These are phyloP conservation scores for Chondrilla cf. caribensis DNA, from an alignment of 37 sponge, comb jelly and placozoan species.

Conservation along the genomic window DNA sequence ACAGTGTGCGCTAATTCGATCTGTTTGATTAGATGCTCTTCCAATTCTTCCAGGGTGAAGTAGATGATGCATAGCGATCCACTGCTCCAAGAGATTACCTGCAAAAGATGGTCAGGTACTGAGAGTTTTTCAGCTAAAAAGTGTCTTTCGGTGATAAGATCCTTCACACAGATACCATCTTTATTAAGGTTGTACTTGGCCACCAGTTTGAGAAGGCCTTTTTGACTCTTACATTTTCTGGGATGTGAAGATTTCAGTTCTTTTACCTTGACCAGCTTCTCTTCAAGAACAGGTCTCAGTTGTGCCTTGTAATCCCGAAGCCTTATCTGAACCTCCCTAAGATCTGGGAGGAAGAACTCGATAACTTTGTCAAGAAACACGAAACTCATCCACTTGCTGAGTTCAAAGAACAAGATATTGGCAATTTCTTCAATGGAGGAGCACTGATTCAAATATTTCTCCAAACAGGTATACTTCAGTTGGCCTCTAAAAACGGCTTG, in stretches of 20 bases:
- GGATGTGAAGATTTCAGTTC: not conserved
- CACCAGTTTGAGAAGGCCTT: not conserved
- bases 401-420: not conserved
- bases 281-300: not conserved
- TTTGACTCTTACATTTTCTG: not conserved
- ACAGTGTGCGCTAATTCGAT: not conserved
- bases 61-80: not conserved
- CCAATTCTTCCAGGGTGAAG: not conserved
- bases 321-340: not conserved
- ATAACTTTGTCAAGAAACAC: not conserved
- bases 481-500: not conserved
- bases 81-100: not conserved
- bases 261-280: not conserved
- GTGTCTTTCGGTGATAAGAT: not conserved
- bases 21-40: not conserved
- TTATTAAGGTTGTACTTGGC: not conserved
- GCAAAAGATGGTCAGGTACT: not conserved
- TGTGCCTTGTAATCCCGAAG: not conserved
- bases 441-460: not conserved
- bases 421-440: not conserved
- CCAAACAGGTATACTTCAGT: not conserved
- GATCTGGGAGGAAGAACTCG: not conserved
- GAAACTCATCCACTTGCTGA: conserved; percentile 3
- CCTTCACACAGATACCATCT: not conserved
- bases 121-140: not conserved